Percentiles rank a stretch among this genome's conserved stretches.
Evolutionary conservation across 2,888 invertebrate genomes (phyloP).

Genomic region (Callimorpha dominula): DNA sequence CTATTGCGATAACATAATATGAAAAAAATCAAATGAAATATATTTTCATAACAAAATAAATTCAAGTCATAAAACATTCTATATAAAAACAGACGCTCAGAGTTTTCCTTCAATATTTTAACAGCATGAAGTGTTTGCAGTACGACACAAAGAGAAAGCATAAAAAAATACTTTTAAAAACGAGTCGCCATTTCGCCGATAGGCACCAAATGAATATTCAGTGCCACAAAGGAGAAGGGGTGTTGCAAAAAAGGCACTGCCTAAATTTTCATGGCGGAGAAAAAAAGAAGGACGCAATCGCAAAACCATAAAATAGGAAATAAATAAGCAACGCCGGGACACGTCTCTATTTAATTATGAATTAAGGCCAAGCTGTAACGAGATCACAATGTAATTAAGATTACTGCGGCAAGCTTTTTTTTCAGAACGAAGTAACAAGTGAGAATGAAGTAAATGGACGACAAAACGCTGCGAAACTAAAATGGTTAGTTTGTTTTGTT

Average conservation of each 20-base stretch:
- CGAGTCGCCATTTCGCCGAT: conserved; percentile 78
- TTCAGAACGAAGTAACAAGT: conserved; percentile 73
- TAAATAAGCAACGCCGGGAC: conserved; percentile 81
- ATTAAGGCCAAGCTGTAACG: conserved; percentile 83
- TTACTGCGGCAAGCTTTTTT: conserved; percentile 80
- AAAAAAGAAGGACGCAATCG: conserved; percentile 71
- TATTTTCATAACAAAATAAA: conserved; percentile 27
- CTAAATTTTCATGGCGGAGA: conserved; percentile 70
- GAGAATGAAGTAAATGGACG: conserved; percentile 77
- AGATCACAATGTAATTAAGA: conserved; percentile 86
- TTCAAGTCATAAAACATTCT: conserved; percentile 43
- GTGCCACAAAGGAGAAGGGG: conserved; percentile 78
- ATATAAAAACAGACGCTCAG: conserved; percentile 56
- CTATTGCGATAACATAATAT: too few species aligned
- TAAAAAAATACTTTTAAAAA: conserved; percentile 78
- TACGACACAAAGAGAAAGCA: conserved; percentile 70
- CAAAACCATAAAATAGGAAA: conserved; percentile 82
- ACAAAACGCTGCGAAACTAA: conserved; percentile 69
- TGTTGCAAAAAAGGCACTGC: conserved; percentile 72
- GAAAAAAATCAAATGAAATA: not conserved
- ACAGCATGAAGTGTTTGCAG: conserved; percentile 67
- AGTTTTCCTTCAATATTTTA: conserved; percentile 70
- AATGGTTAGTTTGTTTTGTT: conserved; percentile 62
- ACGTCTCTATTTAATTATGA: conserved; percentile 86
- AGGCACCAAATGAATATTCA: conserved; percentile 85